Evolutionary conservation across 2,113 vertebrate genomes (phyloP), one percentile per base, ranked within the genome.

Genomic region (Myrmecobius fasciatus): DNA sequence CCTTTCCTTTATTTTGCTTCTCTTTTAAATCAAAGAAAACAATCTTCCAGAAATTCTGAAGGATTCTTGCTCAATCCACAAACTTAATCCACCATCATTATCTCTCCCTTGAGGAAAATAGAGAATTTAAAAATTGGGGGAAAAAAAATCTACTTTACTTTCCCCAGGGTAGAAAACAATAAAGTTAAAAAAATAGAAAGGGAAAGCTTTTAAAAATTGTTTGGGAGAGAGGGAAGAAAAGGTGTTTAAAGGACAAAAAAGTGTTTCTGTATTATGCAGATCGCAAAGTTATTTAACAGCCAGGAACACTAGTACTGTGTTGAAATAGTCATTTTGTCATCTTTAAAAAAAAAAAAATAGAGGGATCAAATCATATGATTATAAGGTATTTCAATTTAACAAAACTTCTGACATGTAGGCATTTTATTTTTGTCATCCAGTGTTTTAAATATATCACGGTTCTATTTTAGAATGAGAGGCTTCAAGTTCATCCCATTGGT

Each of bases 381-480:
- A 22, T 88, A 12, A 46, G 8, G 2, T 89, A 8, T 53, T 93
- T 93, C 22, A 47, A 22, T 52, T 92, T 90, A 92, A 93, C 25
- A 20, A 93, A 56, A 89, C 10, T n/a, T 94, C 28, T 53, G 26
- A 93, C 49, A 94, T 90, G 92, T 3, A 89, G 17, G 48, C n/a
- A n/a, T 75, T 97, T 53, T 26, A 90, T 49, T 95, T 54, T 92
- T 20, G 28, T 0, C 90, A 9, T 53, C 11, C 6, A 91, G 93
- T 91, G 49, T 28, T 12, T 95, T 92, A 93, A 97, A 95, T 51
- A 53, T 10, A 28, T 25, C 20, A 93, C 24, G 89, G 93, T 8
- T 96, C 47, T 94, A 91, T 92, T 11, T 53, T 93, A 92, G 60
- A 95, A 94, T 53, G 11, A 92, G 95, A 75, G 89, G n/a, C 91